Conservation (phyloP, 2,888 invertebrate species). For the Cataglyphis cursor region DNA sequence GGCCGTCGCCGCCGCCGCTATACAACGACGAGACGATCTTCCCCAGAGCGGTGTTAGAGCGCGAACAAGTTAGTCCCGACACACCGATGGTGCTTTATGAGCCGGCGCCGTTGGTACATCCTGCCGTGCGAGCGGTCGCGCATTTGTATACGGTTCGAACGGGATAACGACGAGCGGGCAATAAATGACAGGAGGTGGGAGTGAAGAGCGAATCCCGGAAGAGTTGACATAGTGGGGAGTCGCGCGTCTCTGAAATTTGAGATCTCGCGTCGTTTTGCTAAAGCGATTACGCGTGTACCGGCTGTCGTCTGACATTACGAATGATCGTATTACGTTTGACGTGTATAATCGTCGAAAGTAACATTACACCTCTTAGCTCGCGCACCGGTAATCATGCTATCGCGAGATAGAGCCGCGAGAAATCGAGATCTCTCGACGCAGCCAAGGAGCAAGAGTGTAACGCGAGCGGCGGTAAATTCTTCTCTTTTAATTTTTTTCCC, state of each 20-base stretch:
- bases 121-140: slow-evolving; percentile 39
- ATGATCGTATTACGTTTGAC: slow-evolving; percentile 69
- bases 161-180: slow-evolving; percentile 28
- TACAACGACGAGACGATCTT: slow-evolving; percentile 58
- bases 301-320: slow-evolving; percentile 59
- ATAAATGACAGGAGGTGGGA: not conserved
- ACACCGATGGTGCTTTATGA: slow-evolving; percentile 68
- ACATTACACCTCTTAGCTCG: slow-evolving; percentile 63
- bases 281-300: slow-evolving; percentile 64
- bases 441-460: slow-evolving; percentile 11
- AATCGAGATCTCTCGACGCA: not conserved
- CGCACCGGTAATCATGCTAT: slow-evolving; percentile 59
- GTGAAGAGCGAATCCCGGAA: not conserved
- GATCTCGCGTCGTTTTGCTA: slow-evolving; percentile 60
- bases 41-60: slow-evolving; percentile 63
- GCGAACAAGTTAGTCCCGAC: slow-evolving; percentile 70
- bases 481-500: slow-evolving; percentile 15
- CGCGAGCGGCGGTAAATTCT: slow-evolving; percentile 36
- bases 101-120: slow-evolving; percentile 57
- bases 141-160: slow-evolving; percentile 34
- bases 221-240: not conserved
- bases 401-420: slow-evolving; percentile 10
- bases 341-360: slow-evolving; percentile 72
- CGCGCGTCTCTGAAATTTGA: slow-evolving; percentile 66
- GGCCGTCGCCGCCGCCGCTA: slow-evolving; percentile 54